Base-by-base conservation (phyloP, 1,140 invertebrate species). In the Caenorhabditis remanei region DNA sequence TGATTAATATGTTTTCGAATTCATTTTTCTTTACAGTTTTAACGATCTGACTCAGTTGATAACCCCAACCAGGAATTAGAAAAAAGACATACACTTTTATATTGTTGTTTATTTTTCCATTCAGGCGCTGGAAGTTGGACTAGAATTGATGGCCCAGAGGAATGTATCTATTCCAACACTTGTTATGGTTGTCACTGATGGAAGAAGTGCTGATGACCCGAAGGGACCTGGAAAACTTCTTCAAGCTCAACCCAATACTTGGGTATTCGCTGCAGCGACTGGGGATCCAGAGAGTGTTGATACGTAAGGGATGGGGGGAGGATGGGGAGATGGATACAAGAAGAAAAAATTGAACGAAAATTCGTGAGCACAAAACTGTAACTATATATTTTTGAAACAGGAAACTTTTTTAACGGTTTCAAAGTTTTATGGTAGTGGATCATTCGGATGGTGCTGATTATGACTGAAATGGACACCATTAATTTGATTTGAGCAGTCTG, bases 181-280 rank as follows among this genome's bases (percentile, higher is more conserved):
- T 19, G 87, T 92, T 85, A 92, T 92, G 91, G 91, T 92, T 16
- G 91, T 92, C 58, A 92, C 91, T 13, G 91, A 92, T 85, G 91
- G 91, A 82, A 43, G 83, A 85, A 85, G 87, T 50, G 89, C 90
- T 19, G 87, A 90, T 16, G 91, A 92, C 63, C 91, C 91, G 24
- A 83, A 90, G 41, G 90, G 75, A 43, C 90, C 91, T 9, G 91
- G 90, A 24, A 50, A 85, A 32, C 53, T 56, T 61, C 89, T 91
- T 11, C 91, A 92, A 67, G 75, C 55, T 40, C 90, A 91, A 56
- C 89, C 89, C 13, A 82, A 90, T 24, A 91, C 91, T 41, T 91
- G 91, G 91, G 83, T 91, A 11, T 91, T 91, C 55, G 91, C 91
- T 1, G 91, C 91, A 14, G 91, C 91, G 6, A 91, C 91, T n/a